Conservation (phyloP, 2,113 vertebrate species). For the Bolborhynchus lineola region DNA sequence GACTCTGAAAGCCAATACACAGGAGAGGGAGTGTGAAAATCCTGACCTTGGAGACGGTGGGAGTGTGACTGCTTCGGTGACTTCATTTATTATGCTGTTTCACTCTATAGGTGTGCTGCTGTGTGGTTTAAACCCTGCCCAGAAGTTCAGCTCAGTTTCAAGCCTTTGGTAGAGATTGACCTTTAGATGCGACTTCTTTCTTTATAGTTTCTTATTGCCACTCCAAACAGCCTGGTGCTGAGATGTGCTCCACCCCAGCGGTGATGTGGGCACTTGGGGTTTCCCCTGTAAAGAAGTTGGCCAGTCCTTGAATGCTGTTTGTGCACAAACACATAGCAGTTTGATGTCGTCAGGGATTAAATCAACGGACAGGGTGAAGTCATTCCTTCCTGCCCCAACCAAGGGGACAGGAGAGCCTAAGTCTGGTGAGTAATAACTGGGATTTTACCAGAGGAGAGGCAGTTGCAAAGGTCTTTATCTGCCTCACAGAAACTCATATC, state of each 20-base stretch:
- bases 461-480: not conserved
- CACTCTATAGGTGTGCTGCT: not conserved
- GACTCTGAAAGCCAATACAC: constrained; percentile 12
- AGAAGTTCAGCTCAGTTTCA: not conserved
- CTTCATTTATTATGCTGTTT: constrained; percentile 30
- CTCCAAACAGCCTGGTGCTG: not conserved
- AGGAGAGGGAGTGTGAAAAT: constrained; percentile 34
- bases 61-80: not conserved
- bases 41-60: constrained; percentile 18
- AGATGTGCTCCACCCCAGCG: not conserved
- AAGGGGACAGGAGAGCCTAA: not conserved
- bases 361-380: not conserved
- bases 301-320: not conserved
- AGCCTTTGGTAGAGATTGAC: not conserved
- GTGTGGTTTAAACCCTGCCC: not conserved
- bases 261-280: not conserved
- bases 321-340: not conserved
- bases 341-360: not conserved
- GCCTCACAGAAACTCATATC: not conserved
- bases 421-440: not conserved
- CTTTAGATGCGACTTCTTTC: not conserved
- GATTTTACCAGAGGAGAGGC: not conserved
- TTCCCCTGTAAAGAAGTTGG: not conserved
- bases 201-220: not conserved
- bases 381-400: not conserved